phyloP scores from a whole-genome alignment of 2,113 vertebrate species.

The Arothron firmamentum region DNA sequence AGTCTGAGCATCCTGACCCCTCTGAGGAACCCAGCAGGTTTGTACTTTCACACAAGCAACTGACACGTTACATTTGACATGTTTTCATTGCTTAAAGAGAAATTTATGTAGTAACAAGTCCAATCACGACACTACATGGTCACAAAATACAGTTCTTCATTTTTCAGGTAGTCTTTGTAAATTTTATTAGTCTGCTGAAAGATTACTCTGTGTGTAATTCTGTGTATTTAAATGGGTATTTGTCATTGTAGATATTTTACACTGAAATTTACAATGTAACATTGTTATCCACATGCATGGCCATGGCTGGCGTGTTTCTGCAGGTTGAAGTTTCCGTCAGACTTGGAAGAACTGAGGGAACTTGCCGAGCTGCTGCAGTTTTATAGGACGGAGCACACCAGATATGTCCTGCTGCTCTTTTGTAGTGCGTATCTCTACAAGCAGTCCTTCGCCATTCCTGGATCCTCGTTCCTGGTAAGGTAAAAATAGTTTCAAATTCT shows the following conservation, averaged over 20 bases:
- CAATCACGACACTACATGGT: too few relatives aligned
- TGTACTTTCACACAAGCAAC: too few relatives aligned
- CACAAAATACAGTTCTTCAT: too few relatives aligned
- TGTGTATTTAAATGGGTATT: too few relatives aligned
- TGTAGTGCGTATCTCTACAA: slow-evolving; percentile 96
- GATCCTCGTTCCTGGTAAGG: slow-evolving; percentile 89
- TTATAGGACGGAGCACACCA: slow-evolving; percentile 85
- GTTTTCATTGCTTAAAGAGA: too few relatives aligned
- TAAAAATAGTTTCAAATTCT: slow-evolving; percentile 8
- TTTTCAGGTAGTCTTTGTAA: too few relatives aligned
- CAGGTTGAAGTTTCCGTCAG: slow-evolving; percentile 91
- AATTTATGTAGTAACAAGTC: too few relatives aligned
- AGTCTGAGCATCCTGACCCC: slow-evolving; percentile 27
- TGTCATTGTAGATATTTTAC: too few relatives aligned
- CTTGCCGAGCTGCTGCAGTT: slow-evolving; percentile 83
- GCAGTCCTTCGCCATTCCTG: slow-evolving; percentile 95
- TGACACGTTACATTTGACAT: too few relatives aligned
- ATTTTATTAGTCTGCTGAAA: too few relatives aligned
- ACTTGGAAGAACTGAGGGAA: slow-evolving; percentile 87
- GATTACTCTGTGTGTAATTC: too few relatives aligned
- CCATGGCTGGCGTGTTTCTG: neutral
- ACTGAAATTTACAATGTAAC: neutral
- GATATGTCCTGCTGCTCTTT: slow-evolving; percentile 88
- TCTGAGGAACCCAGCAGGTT: slow-evolving; percentile 51
- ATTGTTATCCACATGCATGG: neutral